Evolutionary conservation across 1,140 invertebrate genomes (phyloP).

Genomic region (Pseudobourletiella spinata): DNA sequence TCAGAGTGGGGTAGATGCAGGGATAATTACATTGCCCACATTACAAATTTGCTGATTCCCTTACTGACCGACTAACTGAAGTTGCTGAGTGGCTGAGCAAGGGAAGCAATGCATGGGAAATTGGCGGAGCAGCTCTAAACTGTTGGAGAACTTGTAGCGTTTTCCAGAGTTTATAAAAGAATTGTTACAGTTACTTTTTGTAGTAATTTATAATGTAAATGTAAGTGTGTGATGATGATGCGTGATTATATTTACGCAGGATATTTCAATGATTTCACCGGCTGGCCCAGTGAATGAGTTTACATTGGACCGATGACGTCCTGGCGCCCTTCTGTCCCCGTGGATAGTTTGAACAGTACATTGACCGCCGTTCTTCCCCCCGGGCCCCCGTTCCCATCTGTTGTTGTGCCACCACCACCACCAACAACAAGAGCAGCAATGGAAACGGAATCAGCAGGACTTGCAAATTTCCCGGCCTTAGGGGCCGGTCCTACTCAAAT

Average conservation of each 20-base stretch:
- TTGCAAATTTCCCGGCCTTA: background rate
- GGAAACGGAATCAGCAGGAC: background rate
- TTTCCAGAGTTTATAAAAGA: too few relatives aligned
- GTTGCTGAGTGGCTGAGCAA: too few relatives aligned
- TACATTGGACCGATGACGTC: background rate
- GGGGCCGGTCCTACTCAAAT: conserved; percentile 39
- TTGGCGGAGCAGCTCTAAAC: too few relatives aligned
- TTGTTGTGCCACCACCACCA: background rate
- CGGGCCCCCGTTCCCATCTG: background rate
- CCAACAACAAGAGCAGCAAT: background rate
- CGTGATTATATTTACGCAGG: background rate
- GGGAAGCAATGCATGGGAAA: too few relatives aligned
- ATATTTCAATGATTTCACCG: background rate
- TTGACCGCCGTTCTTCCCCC: background rate
- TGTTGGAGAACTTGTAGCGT: too few relatives aligned
- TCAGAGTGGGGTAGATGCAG: too few relatives aligned
- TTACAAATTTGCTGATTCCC: too few relatives aligned
- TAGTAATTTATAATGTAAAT: background rate
- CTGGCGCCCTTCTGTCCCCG: background rate
- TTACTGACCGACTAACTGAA: too few relatives aligned
- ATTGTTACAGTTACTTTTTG: background rate
- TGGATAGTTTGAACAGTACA: background rate
- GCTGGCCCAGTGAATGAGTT: background rate
- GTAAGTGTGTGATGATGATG: background rate
- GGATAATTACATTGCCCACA: too few relatives aligned